Conservation (phyloP, 2,113 vertebrate species). For the Apistogramma diplotaenia region DNA sequence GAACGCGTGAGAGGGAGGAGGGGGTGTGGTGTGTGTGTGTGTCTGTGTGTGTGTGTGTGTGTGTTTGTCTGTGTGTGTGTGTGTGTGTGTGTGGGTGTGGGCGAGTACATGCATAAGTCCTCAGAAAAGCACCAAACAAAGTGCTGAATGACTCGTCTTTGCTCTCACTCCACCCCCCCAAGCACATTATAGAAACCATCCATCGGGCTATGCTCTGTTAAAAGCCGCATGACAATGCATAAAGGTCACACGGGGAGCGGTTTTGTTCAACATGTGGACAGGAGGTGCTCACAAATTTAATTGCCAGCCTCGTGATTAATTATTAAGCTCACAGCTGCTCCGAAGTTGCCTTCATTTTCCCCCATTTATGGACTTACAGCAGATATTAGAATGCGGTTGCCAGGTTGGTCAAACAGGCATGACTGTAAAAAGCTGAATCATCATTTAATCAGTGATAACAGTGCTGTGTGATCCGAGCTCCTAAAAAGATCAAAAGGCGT, state of each 20-base stretch:
- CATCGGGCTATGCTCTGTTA: neutral
- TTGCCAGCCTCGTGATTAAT: neutral
- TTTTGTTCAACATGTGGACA: neutral
- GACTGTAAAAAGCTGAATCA: neutral
- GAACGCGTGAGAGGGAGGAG: too few relatives aligned
- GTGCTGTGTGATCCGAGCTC: neutral
- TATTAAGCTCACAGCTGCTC: neutral
- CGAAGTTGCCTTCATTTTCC: neutral
- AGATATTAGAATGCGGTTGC: neutral
- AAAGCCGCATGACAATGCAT: neutral
- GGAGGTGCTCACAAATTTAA: neutral
- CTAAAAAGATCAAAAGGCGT: neutral
- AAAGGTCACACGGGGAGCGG: neutral
- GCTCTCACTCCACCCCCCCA: neutral
- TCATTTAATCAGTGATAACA: neutral
- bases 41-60: too few relatives aligned
- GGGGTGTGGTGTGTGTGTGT: too few relatives aligned
- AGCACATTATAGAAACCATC: neutral
- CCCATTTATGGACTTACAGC: neutral
- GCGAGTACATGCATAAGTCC: neutral
- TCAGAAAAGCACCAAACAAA: neutral
- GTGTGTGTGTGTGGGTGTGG: too few relatives aligned
- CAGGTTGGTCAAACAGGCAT: neutral
- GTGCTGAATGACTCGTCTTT: neutral
- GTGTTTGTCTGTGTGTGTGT: too few relatives aligned